Percentiles rank a stretch among this genome's conserved stretches.
These are phyloP conservation scores for Pseudochaenichthys georgianus DNA, from an alignment of 2,797 vertebrate species.

Conservation along the genomic window DNA sequence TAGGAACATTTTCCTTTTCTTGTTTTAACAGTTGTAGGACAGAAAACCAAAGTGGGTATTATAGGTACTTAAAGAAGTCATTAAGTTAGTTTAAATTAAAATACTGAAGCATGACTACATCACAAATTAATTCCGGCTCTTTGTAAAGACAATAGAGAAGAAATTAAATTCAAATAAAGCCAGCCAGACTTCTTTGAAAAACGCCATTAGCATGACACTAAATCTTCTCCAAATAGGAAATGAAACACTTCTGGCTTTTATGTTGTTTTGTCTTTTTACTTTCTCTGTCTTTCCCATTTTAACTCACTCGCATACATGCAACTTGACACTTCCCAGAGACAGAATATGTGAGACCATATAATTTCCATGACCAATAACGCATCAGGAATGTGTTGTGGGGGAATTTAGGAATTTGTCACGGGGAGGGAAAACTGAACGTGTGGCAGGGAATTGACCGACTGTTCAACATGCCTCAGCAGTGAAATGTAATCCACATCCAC, in stretches of 20 bases:
- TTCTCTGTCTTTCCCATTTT: constrained; percentile 1
- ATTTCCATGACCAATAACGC: constrained; percentile 79
- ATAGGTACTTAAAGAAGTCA: background rate
- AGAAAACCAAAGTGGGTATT: background rate
- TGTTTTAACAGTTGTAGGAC: constrained; percentile 10
- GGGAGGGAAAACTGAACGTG: constrained; percentile 64
- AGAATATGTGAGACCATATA: constrained; percentile 68
- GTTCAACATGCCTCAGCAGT: constrained; percentile 71
- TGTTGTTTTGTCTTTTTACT: constrained; percentile 2
- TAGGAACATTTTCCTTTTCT: background rate
- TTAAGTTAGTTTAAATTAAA: background rate
- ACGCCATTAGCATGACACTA: constrained; percentile 29
- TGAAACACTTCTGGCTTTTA: constrained; percentile 32
- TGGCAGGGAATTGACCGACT: constrained; percentile 72
- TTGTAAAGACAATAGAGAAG: constrained; percentile 14
- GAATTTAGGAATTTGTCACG: constrained; percentile 83
- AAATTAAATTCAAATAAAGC: constrained; percentile 23
- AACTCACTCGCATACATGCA: constrained; percentile 38
- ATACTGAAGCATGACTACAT: background rate
- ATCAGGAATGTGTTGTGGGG: constrained; percentile 80
- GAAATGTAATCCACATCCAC: constrained; percentile 59
- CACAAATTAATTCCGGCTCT: background rate
- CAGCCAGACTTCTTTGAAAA: constrained; percentile 22
- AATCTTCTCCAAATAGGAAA: constrained; percentile 20
- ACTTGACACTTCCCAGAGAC: constrained; percentile 65